Evolutionary conservation across 2,888 invertebrate species (phyloP).

Genomic region (Chironomus riparius): DNA sequence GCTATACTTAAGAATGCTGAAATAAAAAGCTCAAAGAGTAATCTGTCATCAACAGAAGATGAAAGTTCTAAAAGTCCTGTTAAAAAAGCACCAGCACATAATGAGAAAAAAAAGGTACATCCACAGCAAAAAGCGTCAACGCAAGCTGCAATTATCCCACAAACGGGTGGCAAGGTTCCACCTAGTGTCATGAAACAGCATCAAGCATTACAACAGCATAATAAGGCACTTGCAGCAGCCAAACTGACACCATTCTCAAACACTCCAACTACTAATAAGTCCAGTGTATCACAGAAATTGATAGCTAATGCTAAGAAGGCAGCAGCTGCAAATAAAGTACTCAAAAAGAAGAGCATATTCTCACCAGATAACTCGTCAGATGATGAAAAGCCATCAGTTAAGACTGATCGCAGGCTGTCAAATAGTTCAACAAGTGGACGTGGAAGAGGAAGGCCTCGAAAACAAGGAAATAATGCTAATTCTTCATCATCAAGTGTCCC

Average conservation of each 20-base stretch:
- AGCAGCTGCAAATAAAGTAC: conserved; percentile 30
- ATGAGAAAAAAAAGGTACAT: neutral
- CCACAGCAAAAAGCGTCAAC: neutral
- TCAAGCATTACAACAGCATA: conserved; percentile 24
- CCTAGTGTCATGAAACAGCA: conserved; percentile 33
- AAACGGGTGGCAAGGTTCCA: conserved; percentile 41
- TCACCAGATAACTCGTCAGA: conserved; percentile 70
- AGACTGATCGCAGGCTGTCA: conserved; percentile 33
- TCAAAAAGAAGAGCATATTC: conserved; percentile 69
- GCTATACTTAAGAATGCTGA: neutral
- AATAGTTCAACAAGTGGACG: conserved; percentile 26
- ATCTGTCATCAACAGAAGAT: conserved; percentile 8
- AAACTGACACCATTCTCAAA: neutral
- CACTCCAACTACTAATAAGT: neutral
- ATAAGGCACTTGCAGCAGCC: neutral
- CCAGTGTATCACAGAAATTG: neutral
- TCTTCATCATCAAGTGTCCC: conserved; percentile 32
- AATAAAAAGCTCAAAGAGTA: conserved; percentile 15
- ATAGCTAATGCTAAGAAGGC: neutral
- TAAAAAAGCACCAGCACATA: neutral
- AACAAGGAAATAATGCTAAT: conserved; percentile 26
- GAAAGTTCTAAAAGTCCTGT: conserved; percentile 1
- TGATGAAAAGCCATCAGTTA: conserved; percentile 39
- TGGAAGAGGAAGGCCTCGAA: conserved; percentile 2
- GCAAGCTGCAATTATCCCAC: conserved; percentile 29